Percentiles rank a stretch among this genome's conserved stretches.
phyloP scores from a whole-genome alignment of 2,113 vertebrate species.

The Tragelaphus buxtoni region DNA sequence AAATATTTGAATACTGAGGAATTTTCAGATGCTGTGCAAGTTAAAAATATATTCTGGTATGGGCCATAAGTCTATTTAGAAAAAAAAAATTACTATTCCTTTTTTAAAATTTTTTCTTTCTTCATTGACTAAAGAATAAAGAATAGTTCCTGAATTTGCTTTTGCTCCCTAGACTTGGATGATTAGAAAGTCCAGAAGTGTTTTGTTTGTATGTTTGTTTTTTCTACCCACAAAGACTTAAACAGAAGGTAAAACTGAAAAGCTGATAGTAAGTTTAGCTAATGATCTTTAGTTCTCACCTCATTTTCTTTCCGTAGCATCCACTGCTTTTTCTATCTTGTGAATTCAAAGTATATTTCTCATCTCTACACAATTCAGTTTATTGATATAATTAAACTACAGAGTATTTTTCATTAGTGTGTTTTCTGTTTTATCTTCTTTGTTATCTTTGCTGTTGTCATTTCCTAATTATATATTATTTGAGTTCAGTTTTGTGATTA shows the following conservation, averaged over 20 bases:
- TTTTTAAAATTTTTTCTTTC: slow-evolving; percentile 24
- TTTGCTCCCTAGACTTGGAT: slow-evolving; percentile 18
- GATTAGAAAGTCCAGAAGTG: background rate
- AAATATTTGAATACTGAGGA: too few relatives aligned
- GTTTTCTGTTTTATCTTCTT: background rate
- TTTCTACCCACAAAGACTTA: background rate
- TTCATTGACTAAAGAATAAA: background rate
- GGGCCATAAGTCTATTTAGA: too few relatives aligned
- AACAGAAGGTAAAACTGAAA: slow-evolving; percentile 22
- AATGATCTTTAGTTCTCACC: background rate
- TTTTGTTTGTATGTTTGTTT: background rate
- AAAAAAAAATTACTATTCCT: background rate
- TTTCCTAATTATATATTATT: slow-evolving; percentile 15
- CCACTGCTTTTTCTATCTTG: background rate
- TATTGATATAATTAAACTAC: background rate
- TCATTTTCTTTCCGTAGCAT: background rate
- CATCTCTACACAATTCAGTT: background rate
- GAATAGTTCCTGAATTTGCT: slow-evolving; percentile 9
- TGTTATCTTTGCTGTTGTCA: background rate
- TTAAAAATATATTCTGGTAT: background rate
- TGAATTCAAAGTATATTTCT: slow-evolving; percentile 9
- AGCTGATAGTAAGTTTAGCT: slow-evolving; percentile 45
- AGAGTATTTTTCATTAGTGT: background rate
- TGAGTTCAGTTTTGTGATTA: slow-evolving; percentile 13
- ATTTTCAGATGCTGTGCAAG: too few relatives aligned